A percentile compares a stretch with the other conserved stretches of the same genome.
Evolutionary conservation across 2,113 vertebrate genomes (phyloP).

Genomic region (Girardinichthys multiradiatus): DNA sequence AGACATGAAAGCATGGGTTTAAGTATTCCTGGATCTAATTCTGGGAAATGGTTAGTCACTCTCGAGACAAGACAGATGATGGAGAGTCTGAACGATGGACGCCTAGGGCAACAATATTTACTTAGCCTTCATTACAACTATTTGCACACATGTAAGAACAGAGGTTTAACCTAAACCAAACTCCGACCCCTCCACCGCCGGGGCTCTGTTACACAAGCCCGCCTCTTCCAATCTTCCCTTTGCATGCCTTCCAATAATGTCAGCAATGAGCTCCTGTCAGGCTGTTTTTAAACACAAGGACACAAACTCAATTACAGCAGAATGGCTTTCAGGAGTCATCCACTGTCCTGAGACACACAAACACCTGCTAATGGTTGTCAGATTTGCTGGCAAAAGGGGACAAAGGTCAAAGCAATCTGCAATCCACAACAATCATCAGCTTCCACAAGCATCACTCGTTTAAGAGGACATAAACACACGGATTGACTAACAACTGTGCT

Average conservation of each 20-base stretch:
- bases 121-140: constrained; percentile 79
- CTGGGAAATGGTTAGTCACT: constrained; percentile 77
- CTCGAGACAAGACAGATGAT: constrained; percentile 68
- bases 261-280: constrained; percentile 68
- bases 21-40: constrained; percentile 68
- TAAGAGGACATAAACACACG: constrained; percentile 46
- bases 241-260: constrained; percentile 73
- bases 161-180: constrained; percentile 76
- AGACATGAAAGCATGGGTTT: constrained; percentile 27
- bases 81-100: constrained; percentile 67
- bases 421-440: constrained; percentile 78
- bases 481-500: constrained; percentile 1
- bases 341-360: constrained; percentile 46
- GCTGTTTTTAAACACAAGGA: constrained; percentile 83
- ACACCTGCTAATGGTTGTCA: constrained; percentile 76
- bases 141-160: constrained; percentile 57
- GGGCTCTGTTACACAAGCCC: constrained; percentile 55
- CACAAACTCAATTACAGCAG: constrained; percentile 78
- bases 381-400: constrained; percentile 64
- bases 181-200: constrained; percentile 66
- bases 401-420: constrained; percentile 78
- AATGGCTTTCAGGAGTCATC: constrained; percentile 69
- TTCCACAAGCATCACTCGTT: constrained; percentile 72
- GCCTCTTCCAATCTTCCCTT: constrained; percentile 61
- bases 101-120: constrained; percentile 76